phyloP scores from a whole-genome alignment of 2,113 vertebrate genomes.

The Neolamprologus brichardi region DNA sequence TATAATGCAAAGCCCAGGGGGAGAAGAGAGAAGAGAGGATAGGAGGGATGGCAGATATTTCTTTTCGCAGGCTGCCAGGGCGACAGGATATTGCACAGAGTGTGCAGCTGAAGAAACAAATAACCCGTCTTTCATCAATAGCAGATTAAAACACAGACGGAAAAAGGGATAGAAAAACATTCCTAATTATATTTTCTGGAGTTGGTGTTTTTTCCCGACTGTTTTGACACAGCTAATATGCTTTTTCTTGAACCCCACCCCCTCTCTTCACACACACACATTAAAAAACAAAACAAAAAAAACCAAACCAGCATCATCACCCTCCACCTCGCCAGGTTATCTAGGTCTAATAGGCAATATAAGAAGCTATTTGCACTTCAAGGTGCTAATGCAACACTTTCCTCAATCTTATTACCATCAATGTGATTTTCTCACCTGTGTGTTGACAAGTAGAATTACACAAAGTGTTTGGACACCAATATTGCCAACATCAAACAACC shows the following conservation, averaged over 20 bases:
- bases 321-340: constrained; percentile 43
- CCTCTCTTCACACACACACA: background rate
- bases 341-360: constrained; percentile 54
- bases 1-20: constrained; percentile 51
- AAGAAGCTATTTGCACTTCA: constrained; percentile 65
- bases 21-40: background rate
- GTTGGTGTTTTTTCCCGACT: constrained; percentile 4
- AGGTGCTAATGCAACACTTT: constrained; percentile 69
- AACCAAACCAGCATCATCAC: background rate
- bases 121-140: constrained; percentile 49
- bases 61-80: constrained; percentile 19
- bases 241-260: constrained; percentile 13
- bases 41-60: constrained; percentile 20
- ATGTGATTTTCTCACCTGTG: constrained; percentile 38
- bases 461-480: constrained; percentile 33
- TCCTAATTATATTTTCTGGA: constrained; percentile 50
- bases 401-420: constrained; percentile 46
- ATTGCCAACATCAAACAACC: background rate
- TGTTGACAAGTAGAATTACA: constrained; percentile 49
- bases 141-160: constrained; percentile 53
- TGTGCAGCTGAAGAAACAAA: constrained; percentile 54
- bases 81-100: constrained; percentile 54
- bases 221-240: constrained; percentile 56
- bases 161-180: background rate
- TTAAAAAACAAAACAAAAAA: background rate